These are phyloP conservation scores for Lordiphosa andalusiaca DNA, from an alignment of 2,888 invertebrate species.

Conservation along the genomic window DNA sequence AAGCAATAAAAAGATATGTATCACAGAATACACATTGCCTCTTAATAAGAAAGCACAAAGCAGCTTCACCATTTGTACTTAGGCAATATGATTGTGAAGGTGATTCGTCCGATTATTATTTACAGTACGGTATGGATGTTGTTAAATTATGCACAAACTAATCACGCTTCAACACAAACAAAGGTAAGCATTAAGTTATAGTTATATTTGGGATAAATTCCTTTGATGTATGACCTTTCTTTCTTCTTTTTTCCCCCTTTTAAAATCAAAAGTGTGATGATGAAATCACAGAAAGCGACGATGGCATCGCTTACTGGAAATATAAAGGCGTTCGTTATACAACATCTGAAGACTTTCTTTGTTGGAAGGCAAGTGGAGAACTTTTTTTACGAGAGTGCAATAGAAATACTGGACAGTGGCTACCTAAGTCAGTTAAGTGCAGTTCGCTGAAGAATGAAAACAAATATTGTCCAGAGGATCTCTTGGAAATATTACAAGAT, in stretches of 20 bases:
- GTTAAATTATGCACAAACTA: not conserved
- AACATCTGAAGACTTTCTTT: conserved; percentile 43
- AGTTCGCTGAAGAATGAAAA: conserved; percentile 21
- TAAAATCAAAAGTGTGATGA: conserved; percentile 44
- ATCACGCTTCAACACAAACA: not conserved
- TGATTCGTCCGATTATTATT: not conserved
- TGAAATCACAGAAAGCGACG: conserved; percentile 10
- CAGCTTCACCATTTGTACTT: not conserved
- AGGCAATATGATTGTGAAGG: not conserved
- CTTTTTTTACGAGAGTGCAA: conserved; percentile 56
- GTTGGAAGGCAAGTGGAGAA: conserved; percentile 40
- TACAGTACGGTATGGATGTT: conserved; percentile 2
- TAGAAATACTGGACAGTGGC: conserved; percentile 46
- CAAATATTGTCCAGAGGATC: conserved; percentile 66
- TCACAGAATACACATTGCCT: conserved; percentile 13
- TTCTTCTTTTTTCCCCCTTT: not conserved
- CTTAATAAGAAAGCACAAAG: not conserved
- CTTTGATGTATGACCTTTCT: not conserved
- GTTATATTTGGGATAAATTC: not conserved
- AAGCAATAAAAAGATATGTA: conserved; percentile 33
- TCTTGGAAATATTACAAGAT: conserved; percentile 47
- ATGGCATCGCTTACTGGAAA: conserved; percentile 48
- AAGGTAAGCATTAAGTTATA: not conserved
- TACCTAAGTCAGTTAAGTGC: conserved; percentile 40
- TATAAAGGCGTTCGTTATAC: conserved; percentile 38